These are phyloP conservation scores for Campodea augens DNA, from an alignment of 1,140 invertebrate genomes.

Conservation along the genomic window DNA sequence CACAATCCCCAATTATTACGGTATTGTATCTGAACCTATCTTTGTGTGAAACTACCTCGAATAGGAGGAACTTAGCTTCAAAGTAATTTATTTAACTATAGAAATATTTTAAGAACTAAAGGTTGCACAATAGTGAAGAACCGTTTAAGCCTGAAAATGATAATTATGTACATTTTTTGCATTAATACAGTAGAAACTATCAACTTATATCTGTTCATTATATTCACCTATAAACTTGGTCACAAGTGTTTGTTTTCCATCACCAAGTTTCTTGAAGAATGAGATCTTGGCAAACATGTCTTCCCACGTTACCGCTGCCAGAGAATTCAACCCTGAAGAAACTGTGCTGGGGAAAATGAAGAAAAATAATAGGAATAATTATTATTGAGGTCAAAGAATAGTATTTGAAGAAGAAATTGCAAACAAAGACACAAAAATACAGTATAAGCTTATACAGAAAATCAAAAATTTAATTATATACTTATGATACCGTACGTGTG, in stretches of 20 bases:
- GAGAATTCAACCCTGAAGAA: constrained; percentile 25
- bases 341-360: constrained; percentile 21
- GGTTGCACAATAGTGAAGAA: no score
- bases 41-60: no score
- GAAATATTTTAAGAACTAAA: no score
- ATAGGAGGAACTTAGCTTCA: no score
- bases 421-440: background rate
- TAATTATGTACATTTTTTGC: no score
- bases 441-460: background rate
- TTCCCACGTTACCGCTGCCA: constrained; percentile 26
- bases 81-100: no score
- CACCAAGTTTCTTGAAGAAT: constrained; percentile 7
- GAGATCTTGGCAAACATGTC: constrained; percentile 18
- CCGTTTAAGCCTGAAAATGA: no score
- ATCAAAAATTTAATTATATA: background rate
- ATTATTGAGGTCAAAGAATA: background rate
- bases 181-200: no score
- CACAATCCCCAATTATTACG: no score
- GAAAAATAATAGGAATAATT: background rate
- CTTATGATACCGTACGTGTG: background rate
- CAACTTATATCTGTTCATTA: background rate
- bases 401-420: background rate
- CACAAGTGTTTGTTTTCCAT: constrained; percentile 6
- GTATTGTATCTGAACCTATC: no score
- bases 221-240: constrained; percentile 11